Base-by-base conservation (phyloP, 2,797 vertebrate genomes). In the Eupleurogrammus muticus region DNA sequence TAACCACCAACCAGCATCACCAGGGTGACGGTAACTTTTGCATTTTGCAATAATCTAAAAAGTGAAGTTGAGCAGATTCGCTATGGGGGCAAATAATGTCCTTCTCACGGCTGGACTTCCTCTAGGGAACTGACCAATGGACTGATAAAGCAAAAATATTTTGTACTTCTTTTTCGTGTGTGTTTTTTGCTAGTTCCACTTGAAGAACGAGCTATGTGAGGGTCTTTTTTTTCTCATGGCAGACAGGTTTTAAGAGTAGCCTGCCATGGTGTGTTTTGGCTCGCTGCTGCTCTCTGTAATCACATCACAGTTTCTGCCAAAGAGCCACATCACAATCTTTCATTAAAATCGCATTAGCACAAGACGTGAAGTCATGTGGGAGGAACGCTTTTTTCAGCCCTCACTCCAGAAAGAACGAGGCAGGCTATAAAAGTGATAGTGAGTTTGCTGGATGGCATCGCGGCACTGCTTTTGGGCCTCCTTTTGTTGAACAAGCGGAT, bases 321-420 rank as follows among this genome's bases (percentile, higher is more conserved):
- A 79, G 83, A 84, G 84, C 83, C 77, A 79, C 85, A 87, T 90
- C 82, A 77, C 81, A 90, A 86, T 91, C 90, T 91, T 93, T 92
- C 89, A 93, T 93, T 93, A 93, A 92, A 93, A 85, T 70, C 20
- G 83, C 88, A 92, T 95, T 92, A 92, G 77, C 66, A 62, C 58
- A 80, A 86, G 85, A 87, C 71, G 32, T 77, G 84, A 92, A 79
- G 85, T 92, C 83, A 91, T 87, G 79, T 71, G 58, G 77, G 76
- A 84, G 81, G 82, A 90, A 81, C 56, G 46, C 64, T 77, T 82
- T 73, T 83, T 77, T n/a, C 64, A 83, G 85, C 74, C 53, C 69
- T 73, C 24, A 60, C 58, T 69, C 46, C 65, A 71, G 62, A 80
- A 73, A 78, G 69, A 74, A 66, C 48, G 73, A 81, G 50, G 79